phyloP scores from a whole-genome alignment of 2,113 vertebrate genomes.

The Numenius arquata region DNA sequence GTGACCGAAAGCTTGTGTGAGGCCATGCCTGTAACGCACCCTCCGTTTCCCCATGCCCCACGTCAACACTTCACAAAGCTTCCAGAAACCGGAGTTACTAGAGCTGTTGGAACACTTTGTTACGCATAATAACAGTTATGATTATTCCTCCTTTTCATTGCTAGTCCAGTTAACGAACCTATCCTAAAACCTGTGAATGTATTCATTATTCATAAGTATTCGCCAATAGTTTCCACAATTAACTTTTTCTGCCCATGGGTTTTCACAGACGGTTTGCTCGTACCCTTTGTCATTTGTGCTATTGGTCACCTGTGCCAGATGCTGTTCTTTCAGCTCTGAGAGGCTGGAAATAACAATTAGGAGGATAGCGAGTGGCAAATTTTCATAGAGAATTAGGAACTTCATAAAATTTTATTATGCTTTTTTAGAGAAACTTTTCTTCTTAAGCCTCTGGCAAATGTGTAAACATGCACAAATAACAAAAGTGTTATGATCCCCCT shows the following conservation, averaged over 20 bases:
- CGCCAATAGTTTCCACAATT: not conserved
- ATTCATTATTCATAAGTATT: conserved; percentile 72
- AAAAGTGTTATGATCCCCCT: not conserved
- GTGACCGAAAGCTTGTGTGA: not conserved
- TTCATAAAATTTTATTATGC: not conserved
- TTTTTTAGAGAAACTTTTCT: not conserved
- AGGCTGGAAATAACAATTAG: not conserved
- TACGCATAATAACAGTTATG: not conserved
- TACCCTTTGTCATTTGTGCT: conserved; percentile 56
- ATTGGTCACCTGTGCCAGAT: conserved; percentile 15
- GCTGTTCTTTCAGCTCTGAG: not conserved
- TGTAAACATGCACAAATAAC: conserved; percentile 47
- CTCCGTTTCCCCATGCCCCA: not conserved
- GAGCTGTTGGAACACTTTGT: not conserved
- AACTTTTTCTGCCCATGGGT: not conserved
- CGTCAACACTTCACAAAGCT: not conserved
- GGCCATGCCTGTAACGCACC: not conserved
- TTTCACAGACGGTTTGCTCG: not conserved
- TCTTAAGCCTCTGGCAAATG: not conserved
- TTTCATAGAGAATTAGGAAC: not conserved
- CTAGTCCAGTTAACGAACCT: conserved; percentile 13
- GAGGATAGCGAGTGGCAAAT: not conserved
- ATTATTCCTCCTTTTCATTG: not conserved
- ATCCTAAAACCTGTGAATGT: conserved; percentile 27
- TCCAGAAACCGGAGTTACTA: not conserved